Percentiles rank a stretch among this genome's conserved stretches.
These are phyloP conservation scores for Oryzias curvinotus DNA, from an alignment of 2,113 vertebrate genomes.

Conservation along the genomic window DNA sequence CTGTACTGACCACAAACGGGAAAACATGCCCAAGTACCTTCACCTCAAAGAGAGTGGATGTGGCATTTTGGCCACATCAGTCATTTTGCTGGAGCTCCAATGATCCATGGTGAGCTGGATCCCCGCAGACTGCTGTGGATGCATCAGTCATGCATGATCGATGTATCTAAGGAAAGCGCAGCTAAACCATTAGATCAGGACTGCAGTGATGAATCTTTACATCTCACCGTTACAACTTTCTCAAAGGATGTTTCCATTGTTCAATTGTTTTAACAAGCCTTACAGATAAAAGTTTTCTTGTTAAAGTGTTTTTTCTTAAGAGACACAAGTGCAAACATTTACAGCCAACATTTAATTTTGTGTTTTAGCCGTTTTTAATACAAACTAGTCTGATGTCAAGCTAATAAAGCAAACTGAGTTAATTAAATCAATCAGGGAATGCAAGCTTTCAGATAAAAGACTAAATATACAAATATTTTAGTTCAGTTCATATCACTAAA, in stretches of 20 bases:
- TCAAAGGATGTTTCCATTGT: not conserved
- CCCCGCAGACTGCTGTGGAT: constrained; percentile 11
- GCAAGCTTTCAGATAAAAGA: no score
- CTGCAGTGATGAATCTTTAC: not conserved
- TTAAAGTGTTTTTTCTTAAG: no score
- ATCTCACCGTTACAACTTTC: not conserved
- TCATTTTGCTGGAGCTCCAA: constrained; percentile 56
- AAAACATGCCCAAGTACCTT: constrained; percentile 23
- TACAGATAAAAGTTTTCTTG: no score
- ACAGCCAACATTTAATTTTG: no score
- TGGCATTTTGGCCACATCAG: constrained; percentile 37
- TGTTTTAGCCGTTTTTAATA: no score
- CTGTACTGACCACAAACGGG: constrained; percentile 42
- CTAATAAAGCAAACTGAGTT: no score
- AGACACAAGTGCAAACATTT: no score
- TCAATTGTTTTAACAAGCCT: not conserved
- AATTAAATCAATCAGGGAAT: no score
- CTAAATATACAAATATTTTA: no score
- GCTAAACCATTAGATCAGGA: constrained; percentile 2
- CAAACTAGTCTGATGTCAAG: no score
- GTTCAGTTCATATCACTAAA: no score
- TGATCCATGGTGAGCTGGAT: constrained; percentile 50
- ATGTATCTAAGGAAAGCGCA: constrained; percentile 16
- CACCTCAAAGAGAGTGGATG: constrained; percentile 12
- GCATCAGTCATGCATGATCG: constrained; percentile 41